A percentile compares a stretch with the other conserved stretches of the same genome.
Evolutionary conservation across 2,797 vertebrate species (phyloP).

Genomic region (Platyrinchus mystaceus): DNA sequence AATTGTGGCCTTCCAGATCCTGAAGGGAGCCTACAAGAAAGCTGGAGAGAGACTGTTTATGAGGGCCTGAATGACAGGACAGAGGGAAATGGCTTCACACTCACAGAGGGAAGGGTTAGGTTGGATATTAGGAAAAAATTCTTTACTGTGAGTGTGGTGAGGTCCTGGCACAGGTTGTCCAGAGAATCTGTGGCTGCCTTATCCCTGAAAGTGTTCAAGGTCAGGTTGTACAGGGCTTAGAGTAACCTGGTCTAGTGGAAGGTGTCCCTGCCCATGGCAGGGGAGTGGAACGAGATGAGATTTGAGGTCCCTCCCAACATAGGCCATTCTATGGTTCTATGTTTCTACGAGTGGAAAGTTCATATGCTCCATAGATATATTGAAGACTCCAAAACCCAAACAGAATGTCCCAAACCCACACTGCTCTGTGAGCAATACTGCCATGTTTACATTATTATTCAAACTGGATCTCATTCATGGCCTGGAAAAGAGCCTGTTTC

Average conservation of each 20-base stretch:
- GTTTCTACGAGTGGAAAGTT: neutral
- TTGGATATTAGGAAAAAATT: neutral
- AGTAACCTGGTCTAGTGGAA: accelerated
- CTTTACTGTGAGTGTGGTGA: accelerated
- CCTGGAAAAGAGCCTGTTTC: neutral
- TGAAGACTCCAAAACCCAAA: neutral
- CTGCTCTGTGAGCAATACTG: neutral
- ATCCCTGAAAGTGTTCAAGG: neutral
- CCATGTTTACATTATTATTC: neutral
- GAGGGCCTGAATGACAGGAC: neutral
- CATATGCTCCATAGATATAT: neutral
- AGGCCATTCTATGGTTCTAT: neutral
- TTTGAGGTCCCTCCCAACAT: no score
- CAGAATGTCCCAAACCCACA: neutral
- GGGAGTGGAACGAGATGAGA: accelerated
- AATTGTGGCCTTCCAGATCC: neutral
- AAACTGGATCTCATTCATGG: neutral
- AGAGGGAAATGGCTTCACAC: neutral
- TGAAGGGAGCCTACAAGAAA: neutral
- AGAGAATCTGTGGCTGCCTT: neutral
- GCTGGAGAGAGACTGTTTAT: neutral
- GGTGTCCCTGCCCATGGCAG: accelerated
- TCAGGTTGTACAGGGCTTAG: accelerated
- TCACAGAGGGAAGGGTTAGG: neutral
- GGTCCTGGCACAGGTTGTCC: neutral